Evolutionary conservation across 2,797 vertebrate genomes (phyloP).

Genomic region (Fundulus diaphanus): DNA sequence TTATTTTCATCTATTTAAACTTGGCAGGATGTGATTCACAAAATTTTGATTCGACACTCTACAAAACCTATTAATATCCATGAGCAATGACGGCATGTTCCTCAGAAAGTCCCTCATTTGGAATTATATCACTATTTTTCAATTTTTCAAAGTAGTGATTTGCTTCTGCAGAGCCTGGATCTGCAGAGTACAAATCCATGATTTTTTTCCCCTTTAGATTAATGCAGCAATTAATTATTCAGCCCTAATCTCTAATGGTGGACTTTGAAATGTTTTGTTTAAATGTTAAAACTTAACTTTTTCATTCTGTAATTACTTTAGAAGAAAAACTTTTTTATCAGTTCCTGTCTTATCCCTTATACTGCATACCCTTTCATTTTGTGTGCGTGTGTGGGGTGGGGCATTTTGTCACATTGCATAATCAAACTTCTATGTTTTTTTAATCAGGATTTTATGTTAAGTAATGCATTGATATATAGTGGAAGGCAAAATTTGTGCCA

Average conservation of each 20-base stretch:
- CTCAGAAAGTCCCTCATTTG: conserved; percentile 10
- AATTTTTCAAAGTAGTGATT: background rate
- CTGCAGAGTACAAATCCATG: background rate
- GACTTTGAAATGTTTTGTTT: background rate
- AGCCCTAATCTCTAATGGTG: background rate
- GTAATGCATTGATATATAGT: too few species aligned
- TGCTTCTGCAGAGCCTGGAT: background rate
- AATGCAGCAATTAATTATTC: background rate
- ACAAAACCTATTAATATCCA: conserved; percentile 18
- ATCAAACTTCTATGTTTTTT: background rate
- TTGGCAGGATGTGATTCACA: conserved; percentile 7
- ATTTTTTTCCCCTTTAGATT: background rate
- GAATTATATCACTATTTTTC: background rate
- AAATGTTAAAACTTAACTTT: background rate
- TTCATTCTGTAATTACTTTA: background rate
- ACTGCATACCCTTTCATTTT: background rate
- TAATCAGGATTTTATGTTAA: too few species aligned
- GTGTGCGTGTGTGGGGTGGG: background rate
- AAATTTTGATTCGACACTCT: conserved; percentile 6
- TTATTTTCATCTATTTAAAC: conserved; percentile 22
- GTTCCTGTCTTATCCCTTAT: background rate
- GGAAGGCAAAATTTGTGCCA: too few species aligned
- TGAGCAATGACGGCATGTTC: conserved; percentile 6
- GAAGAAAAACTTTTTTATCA: background rate
- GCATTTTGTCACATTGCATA: background rate